A percentile compares a stretch with the other conserved stretches of the same genome.
Evolutionary conservation across 1,140 invertebrate species (phyloP).

Genomic region (Dolichoris vasculosae): DNA sequence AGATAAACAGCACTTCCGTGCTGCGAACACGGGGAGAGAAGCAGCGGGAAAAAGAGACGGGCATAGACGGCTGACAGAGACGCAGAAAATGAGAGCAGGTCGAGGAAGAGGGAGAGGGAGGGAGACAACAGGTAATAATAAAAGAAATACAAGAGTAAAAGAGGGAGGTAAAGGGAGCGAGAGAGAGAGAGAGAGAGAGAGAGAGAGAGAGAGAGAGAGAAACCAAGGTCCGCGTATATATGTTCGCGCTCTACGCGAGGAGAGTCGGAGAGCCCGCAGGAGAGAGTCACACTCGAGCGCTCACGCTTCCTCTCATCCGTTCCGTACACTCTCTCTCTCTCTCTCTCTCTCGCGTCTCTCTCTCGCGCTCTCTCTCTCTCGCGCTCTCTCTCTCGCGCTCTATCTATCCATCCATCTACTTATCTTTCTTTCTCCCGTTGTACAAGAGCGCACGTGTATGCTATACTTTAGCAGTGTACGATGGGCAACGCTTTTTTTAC

Average conservation of each 20-base stretch:
- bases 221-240: conserved; percentile 53
- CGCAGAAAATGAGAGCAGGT: neutral
- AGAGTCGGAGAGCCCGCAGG: conserved; percentile 68
- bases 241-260: conserved; percentile 54
- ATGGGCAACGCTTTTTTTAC: conserved; percentile 30
- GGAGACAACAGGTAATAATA: conserved; percentile 4
- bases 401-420: conserved; percentile 52
- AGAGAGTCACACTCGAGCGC: conserved; percentile 74
- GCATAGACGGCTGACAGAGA: neutral
- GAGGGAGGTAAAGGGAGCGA: conserved; percentile 47
- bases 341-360: conserved; percentile 45
- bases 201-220: neutral
- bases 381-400: neutral
- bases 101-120: conserved; percentile 48
- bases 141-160: conserved; percentile 7
- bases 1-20: conserved; percentile 75
- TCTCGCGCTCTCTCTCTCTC: conserved; percentile 5
- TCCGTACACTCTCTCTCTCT: conserved; percentile 57
- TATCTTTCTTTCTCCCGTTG: conserved; percentile 51
- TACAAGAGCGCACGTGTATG: neutral
- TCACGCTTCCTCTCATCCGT: conserved; percentile 74
- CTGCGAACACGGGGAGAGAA: conserved; percentile 46
- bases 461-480: conserved; percentile 25
- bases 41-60: conserved; percentile 19
- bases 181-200: conserved; percentile 28